Evolutionary conservation across 2,113 vertebrate genomes (phyloP).

Genomic region (Pterocles burchelli): DNA sequence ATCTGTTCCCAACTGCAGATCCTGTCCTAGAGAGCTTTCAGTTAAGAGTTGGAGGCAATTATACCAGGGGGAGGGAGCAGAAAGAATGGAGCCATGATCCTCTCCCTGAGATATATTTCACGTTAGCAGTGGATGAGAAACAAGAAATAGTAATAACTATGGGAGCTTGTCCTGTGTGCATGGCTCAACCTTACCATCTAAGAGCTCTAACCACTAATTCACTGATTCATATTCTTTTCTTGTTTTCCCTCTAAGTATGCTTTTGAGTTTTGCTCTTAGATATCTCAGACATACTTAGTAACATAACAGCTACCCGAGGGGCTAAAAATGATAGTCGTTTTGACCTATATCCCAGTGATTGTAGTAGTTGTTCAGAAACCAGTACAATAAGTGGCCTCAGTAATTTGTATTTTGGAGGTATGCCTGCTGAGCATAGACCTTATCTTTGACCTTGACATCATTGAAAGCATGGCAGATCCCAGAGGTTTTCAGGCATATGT

Average conservation of each 20-base stretch:
- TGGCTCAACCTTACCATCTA: neutral
- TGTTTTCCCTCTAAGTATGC: neutral
- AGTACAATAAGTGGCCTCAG: neutral
- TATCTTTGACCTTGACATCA: constrained; percentile 11
- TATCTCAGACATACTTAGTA: neutral
- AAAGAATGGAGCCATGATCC: neutral
- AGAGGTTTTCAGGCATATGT: neutral
- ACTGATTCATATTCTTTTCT: neutral
- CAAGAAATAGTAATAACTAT: neutral
- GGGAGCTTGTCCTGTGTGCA: neutral
- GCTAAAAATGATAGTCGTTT: constrained; percentile 2
- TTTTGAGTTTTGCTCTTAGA: neutral
- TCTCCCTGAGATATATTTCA: neutral
- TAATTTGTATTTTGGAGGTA: constrained; percentile 5
- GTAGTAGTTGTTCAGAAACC: neutral
- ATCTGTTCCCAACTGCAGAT: neutral
- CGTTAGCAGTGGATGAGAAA: neutral
- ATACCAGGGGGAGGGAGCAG: neutral
- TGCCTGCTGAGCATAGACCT: neutral
- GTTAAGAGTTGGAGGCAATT: neutral
- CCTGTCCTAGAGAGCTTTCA: neutral
- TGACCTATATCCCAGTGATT: neutral
- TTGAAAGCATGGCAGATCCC: neutral
- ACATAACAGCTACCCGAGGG: neutral
- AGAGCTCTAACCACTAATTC: neutral